Conservation (phyloP, 2,888 invertebrate species). For the Nycteola revayana region DNA sequence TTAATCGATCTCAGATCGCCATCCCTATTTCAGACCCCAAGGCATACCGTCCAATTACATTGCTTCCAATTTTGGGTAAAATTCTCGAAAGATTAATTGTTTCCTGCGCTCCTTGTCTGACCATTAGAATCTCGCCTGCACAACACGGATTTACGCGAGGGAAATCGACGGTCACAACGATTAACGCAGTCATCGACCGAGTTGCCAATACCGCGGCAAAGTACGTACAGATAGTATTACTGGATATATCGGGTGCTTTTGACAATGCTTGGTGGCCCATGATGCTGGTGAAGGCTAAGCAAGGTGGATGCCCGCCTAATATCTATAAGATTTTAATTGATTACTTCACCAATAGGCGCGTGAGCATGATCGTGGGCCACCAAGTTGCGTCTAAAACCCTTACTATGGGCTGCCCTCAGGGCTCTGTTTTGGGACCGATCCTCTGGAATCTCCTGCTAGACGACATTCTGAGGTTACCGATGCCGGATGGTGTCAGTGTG, state of each 20-base stretch:
- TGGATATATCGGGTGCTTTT: conserved; percentile 38
- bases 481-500: conserved; percentile 10
- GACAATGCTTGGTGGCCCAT: conserved; percentile 45
- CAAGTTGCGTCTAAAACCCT: conserved; percentile 12
- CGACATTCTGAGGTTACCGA: conserved; percentile 24
- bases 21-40: too few relatives aligned
- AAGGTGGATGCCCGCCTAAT: conserved; percentile 21
- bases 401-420: conserved; percentile 30
- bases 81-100: too few relatives aligned
- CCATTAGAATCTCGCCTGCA: conserved; percentile 3
- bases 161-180: conserved; percentile 30
- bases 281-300: conserved; percentile 24
- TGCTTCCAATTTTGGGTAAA: too few relatives aligned
- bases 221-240: conserved; percentile 26
- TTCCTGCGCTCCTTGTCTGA: conserved; percentile 12
- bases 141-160: conserved; percentile 37
- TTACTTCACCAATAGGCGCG: conserved; percentile 23
- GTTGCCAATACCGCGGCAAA: not conserved
- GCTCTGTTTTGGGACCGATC: conserved; percentile 15
- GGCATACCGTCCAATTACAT: too few relatives aligned
- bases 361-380: conserved; percentile 14
- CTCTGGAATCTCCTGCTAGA: conserved; percentile 27
- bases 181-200: conserved; percentile 8
- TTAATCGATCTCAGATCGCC: too few relatives aligned
- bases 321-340: conserved; percentile 23